Conservation (phyloP, 2,113 vertebrate species). For the Amphiprion ocellaris region DNA sequence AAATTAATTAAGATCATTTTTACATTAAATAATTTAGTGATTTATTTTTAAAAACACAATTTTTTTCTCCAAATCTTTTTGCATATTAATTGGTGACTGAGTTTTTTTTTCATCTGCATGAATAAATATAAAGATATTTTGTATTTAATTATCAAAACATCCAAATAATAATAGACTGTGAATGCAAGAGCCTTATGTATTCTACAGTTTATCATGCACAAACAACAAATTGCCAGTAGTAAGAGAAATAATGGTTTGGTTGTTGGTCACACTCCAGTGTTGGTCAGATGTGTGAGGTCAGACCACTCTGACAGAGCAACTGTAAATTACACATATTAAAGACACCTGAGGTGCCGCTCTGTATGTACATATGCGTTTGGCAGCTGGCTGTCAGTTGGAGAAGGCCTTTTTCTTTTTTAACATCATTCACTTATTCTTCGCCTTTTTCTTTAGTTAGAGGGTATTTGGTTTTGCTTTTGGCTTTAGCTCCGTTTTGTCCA, state of each 20-base stretch:
- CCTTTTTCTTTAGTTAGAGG: slow-evolving; percentile 16
- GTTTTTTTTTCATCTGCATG: not conserved
- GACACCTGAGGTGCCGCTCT: slow-evolving; percentile 24
- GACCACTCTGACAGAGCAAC: slow-evolving; percentile 21
- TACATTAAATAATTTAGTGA: not conserved
- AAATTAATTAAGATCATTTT: not conserved
- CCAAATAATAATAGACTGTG: not conserved
- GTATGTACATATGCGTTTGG: not conserved
- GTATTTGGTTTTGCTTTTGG: slow-evolving; percentile 3
- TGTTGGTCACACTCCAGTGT: slow-evolving; percentile 3
- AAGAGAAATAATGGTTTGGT: slow-evolving; percentile 4
- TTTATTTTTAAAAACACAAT: not conserved
- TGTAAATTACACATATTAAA: slow-evolving; percentile 47
- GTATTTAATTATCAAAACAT: not conserved
- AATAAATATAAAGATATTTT: not conserved
- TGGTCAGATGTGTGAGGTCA: slow-evolving; percentile 43
- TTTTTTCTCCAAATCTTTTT: not conserved
- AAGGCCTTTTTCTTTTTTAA: slow-evolving; percentile 3
- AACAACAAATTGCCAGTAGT: not conserved
- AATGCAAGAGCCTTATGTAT: not conserved
- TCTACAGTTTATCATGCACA: not conserved
- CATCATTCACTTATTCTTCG: slow-evolving; percentile 10
- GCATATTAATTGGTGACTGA: not conserved
- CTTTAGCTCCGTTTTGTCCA: slow-evolving; percentile 3
- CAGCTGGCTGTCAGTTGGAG: slow-evolving; percentile 36